Evolutionary conservation across 37 sponge, comb jelly and placozoan genomes (phyloP).

Genomic region (Ianthella basta): DNA sequence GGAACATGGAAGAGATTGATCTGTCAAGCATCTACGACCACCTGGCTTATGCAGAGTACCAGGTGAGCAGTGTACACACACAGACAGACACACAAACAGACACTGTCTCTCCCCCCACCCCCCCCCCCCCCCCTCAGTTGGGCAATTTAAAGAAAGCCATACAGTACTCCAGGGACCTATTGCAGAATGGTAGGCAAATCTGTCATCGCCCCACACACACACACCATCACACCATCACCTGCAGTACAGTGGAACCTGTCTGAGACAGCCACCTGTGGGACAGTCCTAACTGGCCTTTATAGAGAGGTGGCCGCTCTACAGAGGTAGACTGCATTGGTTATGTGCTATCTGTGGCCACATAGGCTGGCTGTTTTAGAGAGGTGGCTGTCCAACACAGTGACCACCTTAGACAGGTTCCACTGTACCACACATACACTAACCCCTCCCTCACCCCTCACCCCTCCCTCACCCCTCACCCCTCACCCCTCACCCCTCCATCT

Average conservation of each 20-base stretch:
- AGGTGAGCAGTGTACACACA: constrained; percentile 26
- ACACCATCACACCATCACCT: background rate
- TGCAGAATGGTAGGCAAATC: constrained; percentile 70
- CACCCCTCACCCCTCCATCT: background rate
- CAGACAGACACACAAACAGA: background rate
- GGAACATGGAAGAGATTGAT: constrained; percentile 34
- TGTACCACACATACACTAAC: background rate
- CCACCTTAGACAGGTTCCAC: too few species aligned
- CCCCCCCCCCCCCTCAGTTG: constrained; percentile 24
- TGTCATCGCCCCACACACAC: background rate
- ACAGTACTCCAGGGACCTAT: constrained; percentile 59
- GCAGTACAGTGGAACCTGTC: constrained; percentile 32
- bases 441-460: background rate
- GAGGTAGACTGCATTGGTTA: too few species aligned
- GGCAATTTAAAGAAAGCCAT: constrained; percentile 75
- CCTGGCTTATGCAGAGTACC: constrained; percentile 76
- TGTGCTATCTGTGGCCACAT: too few species aligned
- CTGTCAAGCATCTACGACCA: constrained; percentile 70
- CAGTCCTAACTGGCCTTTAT: too few species aligned
- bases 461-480: background rate
- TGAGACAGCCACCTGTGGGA: constrained; percentile 62
- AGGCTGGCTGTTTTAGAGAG: too few species aligned
- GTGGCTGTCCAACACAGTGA: too few species aligned
- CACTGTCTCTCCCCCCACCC: background rate
- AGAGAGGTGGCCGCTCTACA: too few species aligned